Conservation (phyloP, 2,113 vertebrate genomes). For the Symphodus melops region DNA sequence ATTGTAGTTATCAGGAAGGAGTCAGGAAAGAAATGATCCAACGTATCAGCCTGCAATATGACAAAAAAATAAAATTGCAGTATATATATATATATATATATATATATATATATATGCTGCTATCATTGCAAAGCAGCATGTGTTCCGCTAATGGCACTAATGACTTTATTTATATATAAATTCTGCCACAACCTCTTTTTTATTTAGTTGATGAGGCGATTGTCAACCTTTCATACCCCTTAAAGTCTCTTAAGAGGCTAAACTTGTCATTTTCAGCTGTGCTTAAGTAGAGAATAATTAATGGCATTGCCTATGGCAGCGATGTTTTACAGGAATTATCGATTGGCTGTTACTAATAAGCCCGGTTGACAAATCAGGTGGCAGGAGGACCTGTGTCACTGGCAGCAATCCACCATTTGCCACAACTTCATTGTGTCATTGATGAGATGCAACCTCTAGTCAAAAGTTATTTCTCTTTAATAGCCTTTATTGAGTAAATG, state of each 20-base stretch:
- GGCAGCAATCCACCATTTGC: slow-evolving; percentile 45
- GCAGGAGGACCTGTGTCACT: slow-evolving; percentile 21
- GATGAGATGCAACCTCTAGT: slow-evolving; percentile 54
- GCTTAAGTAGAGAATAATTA: slow-evolving; percentile 12
- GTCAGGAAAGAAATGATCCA: neutral
- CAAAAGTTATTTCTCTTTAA: slow-evolving; percentile 76
- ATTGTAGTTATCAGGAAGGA: neutral
- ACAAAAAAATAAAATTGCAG: too few species aligned
- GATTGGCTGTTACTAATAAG: slow-evolving; percentile 54
- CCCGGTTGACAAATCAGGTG: slow-evolving; percentile 38
- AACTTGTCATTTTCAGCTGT: slow-evolving; percentile 1
- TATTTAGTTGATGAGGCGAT: slow-evolving; percentile 1
- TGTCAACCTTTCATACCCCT: slow-evolving; percentile 16
- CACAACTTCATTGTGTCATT: slow-evolving; percentile 45
- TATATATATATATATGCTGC: too few species aligned
- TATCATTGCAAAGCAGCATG: too few species aligned
- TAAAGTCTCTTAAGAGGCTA: neutral
- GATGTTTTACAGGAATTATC: slow-evolving; percentile 30
- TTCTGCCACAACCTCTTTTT: neutral
- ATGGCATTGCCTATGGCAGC: slow-evolving; percentile 11
- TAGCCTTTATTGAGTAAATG: slow-evolving; percentile 80
- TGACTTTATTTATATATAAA: too few species aligned
- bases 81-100: too few species aligned
- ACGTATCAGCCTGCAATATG: neutral
- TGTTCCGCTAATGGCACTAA: too few species aligned